Evolutionary conservation across 2,113 vertebrate species (phyloP), one percentile per base, ranked within the genome.

Genomic region (Peromyscus maniculatus): DNA sequence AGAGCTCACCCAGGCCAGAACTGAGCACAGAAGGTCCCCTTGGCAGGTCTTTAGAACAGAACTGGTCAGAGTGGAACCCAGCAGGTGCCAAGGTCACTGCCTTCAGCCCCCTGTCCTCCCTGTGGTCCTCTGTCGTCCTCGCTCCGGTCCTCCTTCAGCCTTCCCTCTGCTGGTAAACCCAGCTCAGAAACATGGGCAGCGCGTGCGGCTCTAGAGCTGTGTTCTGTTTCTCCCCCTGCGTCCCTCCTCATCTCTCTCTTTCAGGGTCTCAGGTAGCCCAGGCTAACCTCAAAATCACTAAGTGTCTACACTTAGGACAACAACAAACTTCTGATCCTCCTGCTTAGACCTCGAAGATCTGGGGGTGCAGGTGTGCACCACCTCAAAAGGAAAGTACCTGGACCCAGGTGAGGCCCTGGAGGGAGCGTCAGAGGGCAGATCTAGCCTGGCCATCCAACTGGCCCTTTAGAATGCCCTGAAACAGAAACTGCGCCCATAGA

Each of bases 1-100:
- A 62, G 15, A 52, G 71, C 4, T 55, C 3, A 0, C 55, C 10
- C 15, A 24, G 59, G 11, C 31, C 67, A 79, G 82, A 57, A 67
- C 49, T 19, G 4, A 15, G 43, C 0, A 0, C 55, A 5, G 22
- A 24, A 31, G 52, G 75, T 31, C 84, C 92, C 59, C 7, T 10
- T 12, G 79, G 55, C 22, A 26, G 5, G 13, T 28, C 17, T 0
- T 4, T 17, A 66, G 28, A 12, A 3, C 1, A 72, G 74, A 19
- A 3, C 2, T 13, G 74, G 69, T n/a, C 43, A 62, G 79, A 36
- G 39, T 36, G 1, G 36, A 36, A 21, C 36, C 5, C 7, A 36
- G 64, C 64, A 5, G 7, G 4, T 1, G 24, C 31, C 1, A 46
- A 9, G 19, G 10, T 69, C 0, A 0, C 52, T n/a, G 83, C 36